Conservation (phyloP, 2,797 vertebrate species). For the Mus minutoides region DNA sequence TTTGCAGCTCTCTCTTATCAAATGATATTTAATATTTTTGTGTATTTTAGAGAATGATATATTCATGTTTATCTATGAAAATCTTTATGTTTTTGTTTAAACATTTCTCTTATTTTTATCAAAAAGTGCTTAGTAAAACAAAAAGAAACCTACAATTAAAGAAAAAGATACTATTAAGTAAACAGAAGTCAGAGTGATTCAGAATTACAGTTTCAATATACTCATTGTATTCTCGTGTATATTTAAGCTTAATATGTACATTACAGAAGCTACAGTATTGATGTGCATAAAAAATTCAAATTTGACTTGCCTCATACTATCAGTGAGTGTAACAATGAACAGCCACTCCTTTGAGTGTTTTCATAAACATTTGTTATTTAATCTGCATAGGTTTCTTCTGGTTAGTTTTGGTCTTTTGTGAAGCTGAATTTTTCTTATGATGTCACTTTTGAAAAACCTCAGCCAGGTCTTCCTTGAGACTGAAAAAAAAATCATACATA, state of each 20-base stretch:
- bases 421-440: neutral
- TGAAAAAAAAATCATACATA: neutral
- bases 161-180: neutral
- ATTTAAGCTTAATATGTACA: neutral
- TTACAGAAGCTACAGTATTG: neutral
- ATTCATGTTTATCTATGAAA: neutral
- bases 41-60: neutral
- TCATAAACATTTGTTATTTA: neutral
- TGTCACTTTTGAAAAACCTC: neutral
- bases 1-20: neutral
- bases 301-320: neutral
- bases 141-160: fast-evolving
- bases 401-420: neutral
- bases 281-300: neutral
- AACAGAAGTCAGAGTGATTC: neutral
- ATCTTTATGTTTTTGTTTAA: neutral
- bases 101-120: neutral
- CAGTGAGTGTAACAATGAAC: neutral
- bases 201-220: neutral
- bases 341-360: neutral
- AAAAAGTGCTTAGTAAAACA: neutral
- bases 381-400: neutral
- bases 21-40: neutral
- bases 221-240: neutral
- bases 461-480: neutral